Percentiles rank a stretch among this genome's conserved stretches.
These are phyloP conservation scores for Phyllostomus discolor DNA, from an alignment of 2,113 vertebrate species.

Conservation along the genomic window DNA sequence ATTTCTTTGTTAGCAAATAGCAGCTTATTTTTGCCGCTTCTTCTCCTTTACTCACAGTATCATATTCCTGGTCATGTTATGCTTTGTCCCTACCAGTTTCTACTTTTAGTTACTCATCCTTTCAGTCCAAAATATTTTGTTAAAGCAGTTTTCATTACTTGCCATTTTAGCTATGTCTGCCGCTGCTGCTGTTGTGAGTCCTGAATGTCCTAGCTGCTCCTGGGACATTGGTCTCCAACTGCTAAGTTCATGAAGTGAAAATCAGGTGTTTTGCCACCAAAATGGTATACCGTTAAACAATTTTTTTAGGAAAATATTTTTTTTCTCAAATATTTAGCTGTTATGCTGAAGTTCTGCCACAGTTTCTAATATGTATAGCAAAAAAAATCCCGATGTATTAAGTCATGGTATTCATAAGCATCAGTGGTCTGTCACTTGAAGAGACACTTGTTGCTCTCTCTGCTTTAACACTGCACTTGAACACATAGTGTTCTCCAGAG, in stretches of 20 bases:
- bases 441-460: neutral
- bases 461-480: neutral
- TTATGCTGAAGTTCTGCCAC: neutral
- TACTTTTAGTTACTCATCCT: constrained; percentile 51
- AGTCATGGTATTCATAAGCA: neutral
- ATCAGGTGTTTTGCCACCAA: neutral
- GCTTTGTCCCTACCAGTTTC: constrained; percentile 45
- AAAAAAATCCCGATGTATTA: neutral
- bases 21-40: constrained; percentile 25
- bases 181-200: neutral
- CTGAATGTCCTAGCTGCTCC: neutral
- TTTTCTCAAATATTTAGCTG: neutral
- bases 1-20: constrained; percentile 22
- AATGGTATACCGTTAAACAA: neutral
- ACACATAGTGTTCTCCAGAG: constrained; percentile 16
- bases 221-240: constrained; percentile 20
- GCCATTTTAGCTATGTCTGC: neutral
- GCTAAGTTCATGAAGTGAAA: constrained; percentile 38
- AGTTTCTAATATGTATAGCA: neutral
- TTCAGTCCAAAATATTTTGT: constrained; percentile 51
- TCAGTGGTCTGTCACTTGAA: neutral
- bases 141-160: constrained; percentile 32
- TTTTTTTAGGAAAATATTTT: neutral
- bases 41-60: neutral
- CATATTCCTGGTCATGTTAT: constrained; percentile 43